phyloP scores from a whole-genome alignment of 2,797 vertebrate species.

The Remorina albescens region DNA sequence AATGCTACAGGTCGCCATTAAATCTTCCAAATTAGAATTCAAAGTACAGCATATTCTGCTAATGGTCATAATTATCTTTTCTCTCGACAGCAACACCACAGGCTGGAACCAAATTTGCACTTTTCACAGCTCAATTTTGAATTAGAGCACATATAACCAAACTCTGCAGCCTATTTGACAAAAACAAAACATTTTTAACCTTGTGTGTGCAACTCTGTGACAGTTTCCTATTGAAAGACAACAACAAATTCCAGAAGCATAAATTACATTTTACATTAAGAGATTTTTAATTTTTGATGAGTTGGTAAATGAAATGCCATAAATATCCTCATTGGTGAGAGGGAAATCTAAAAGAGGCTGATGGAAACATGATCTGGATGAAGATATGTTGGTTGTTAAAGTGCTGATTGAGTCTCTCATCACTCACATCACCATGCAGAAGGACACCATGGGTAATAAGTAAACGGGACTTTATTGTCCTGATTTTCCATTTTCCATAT shows the following conservation, averaged over 20 bases:
- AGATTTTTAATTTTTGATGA: too few relatives aligned
- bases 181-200: not conserved
- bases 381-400: not conserved
- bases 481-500: too few relatives aligned
- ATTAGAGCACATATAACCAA: not conserved
- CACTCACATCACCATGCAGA: not conserved
- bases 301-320: conserved; percentile 16
- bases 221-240: not conserved
- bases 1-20: conserved; percentile 1
- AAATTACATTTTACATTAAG: not conserved
- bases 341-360: conserved; percentile 13
- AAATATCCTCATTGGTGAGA: not conserved
- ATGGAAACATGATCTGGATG: conserved; percentile 19
- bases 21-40: conserved; percentile 12
- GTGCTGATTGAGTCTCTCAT: conserved; percentile 15
- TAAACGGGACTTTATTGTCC: too few relatives aligned
- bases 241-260: not conserved
- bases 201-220: not conserved
- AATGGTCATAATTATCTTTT: conserved; percentile 16
- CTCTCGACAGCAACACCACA: not conserved
- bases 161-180: not conserved
- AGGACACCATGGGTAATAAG: not conserved
- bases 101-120: not conserved
- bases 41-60: conserved; percentile 9
- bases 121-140: conserved; percentile 10